Base-by-base conservation (phyloP, 2,113 vertebrate species). In the Gallinago undulata region DNA sequence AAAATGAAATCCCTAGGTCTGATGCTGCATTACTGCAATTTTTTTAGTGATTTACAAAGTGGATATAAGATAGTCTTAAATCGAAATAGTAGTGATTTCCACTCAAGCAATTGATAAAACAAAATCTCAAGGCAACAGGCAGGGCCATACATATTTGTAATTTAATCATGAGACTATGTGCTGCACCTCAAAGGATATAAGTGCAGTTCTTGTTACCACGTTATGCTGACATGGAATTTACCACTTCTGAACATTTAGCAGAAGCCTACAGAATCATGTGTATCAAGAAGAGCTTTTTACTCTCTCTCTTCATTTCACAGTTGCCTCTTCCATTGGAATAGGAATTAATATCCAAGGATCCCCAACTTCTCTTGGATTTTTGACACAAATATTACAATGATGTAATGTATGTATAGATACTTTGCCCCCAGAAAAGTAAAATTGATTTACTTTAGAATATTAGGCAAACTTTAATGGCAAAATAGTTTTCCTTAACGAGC, bases 211-310 rank as follows among this genome's bases (percentile, higher is more conserved):
- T 39, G 4, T 22, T 56, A 27, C 53, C 27, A 9, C 10, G 7
- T 57, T 74, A 12, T 17, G 8, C 5, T 63, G 43, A 51, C 4
- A 35, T 9, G 43, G 28, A 72, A 72, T 85, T 75, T 87, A 9
- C 9, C 43, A 35, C 1, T 73, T 79, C 12, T 25, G 19, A 75
- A 25, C 10, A 6, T 60, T 53, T 67, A 1, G 14, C 66, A 56
- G 60, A 59, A 84, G 78, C 0, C 2, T 72, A n/a, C 19, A 63
- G 27, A 67, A 56, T 13, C 0, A 0, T 35, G 19, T 33, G 14
- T 11, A 19, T 63, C 41, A 81, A 2, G 9, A 81, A 74, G n/a
- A 89, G 11, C 4, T 82, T 83, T 70, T 45, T n/a, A 30, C 7
- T 25, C 9, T n/a, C 33, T 53, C 27, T 84, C 6, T 48, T 81